Conservation (phyloP, 23 tunicate genomes). For the Ciona savignyi region DNA sequence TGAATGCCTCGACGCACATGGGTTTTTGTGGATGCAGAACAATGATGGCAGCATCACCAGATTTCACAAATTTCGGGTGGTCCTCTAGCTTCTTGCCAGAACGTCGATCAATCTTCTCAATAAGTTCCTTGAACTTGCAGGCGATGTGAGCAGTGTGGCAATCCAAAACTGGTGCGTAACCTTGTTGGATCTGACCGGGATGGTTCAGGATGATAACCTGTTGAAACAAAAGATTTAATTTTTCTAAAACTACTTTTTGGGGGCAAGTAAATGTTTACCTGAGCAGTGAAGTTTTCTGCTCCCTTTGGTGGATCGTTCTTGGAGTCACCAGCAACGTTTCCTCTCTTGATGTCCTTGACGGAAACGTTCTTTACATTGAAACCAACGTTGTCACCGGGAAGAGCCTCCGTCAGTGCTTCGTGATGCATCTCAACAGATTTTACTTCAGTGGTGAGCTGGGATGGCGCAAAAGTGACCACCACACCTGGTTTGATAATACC, state of each 20-base stretch:
- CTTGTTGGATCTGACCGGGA: slow-evolving; percentile 81
- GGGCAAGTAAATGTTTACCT: too few relatives aligned
- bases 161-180: slow-evolving; percentile 91
- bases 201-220: slow-evolving; percentile 93
- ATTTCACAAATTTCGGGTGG: slow-evolving; percentile 64
- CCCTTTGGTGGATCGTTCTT: slow-evolving; percentile 92
- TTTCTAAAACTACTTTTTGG: too few relatives aligned
- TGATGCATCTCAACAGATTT: slow-evolving; percentile 99
- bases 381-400: slow-evolving; percentile 95
- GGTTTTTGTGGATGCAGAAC: slow-evolving; percentile 59
- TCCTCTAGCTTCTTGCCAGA: slow-evolving; percentile 73
- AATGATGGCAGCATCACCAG: slow-evolving; percentile 90
- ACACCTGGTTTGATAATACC: slow-evolving; percentile 81
- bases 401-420: slow-evolving; percentile 50
- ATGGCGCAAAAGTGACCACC: slow-evolving; percentile 87
- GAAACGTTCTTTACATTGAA: slow-evolving; percentile 98
- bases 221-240: neutral
- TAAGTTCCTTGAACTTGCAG: slow-evolving; percentile 82
- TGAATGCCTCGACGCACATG: slow-evolving; percentile 64
- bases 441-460: slow-evolving; percentile 69
- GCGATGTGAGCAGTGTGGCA: slow-evolving; percentile 99
- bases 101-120: slow-evolving; percentile 83
- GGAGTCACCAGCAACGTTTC: slow-evolving; percentile 80
- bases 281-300: slow-evolving; percentile 62
- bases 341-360: slow-evolving; percentile 93